Base-by-base conservation (phyloP, 2,113 vertebrate species). In the Macquaria ambigua region DNA sequence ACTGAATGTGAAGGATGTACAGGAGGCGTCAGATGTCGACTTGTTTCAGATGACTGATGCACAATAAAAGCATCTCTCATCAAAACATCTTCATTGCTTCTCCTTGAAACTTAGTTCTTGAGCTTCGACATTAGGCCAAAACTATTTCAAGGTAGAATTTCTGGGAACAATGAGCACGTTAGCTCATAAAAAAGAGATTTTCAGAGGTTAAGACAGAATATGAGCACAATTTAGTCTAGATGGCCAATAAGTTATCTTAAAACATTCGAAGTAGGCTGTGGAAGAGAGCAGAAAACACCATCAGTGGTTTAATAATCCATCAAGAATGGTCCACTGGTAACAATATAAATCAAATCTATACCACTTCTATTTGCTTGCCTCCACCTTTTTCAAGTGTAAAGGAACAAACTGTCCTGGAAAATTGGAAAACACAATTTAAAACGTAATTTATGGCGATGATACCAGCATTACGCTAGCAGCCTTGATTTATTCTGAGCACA, bases 401-500 rank as follows among this genome's bases (percentile, higher is more conserved):
- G 6, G 14, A 46, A 81, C 25, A 18, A 70, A 70, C 31, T 3
- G 1, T 48, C 14, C 41, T 69, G 0, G 61, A 37, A 53, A 72
- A 73, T 16, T 73, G 18, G 12, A 70, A 63, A 71, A 25, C 6
- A 8, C 31, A 15, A 69, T 48, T 25, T 23, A 37, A 58, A 73
- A 25, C 11, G 0, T 5, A 48, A 71, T 83, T 83, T 3, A 72
- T 2, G 1, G 1, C 1, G 20, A 56, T 18, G 72, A 39, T 37
- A 58, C 80, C 41, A 76, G 79, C 73, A 16, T 39, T 23, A 67
- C 12, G 15, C 18, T 55, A 28, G 78, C 70, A 46, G 66, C 53
- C 41, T 10, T 61, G 76, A 87, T 87, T 80, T 70, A 83, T 73
- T 68, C 48, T 0, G 5, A 67, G 52, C 50, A n/a, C 31, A 58